Evolutionary conservation across 2,797 vertebrate genomes (phyloP).

Genomic region (Sebastes cheni): DNA sequence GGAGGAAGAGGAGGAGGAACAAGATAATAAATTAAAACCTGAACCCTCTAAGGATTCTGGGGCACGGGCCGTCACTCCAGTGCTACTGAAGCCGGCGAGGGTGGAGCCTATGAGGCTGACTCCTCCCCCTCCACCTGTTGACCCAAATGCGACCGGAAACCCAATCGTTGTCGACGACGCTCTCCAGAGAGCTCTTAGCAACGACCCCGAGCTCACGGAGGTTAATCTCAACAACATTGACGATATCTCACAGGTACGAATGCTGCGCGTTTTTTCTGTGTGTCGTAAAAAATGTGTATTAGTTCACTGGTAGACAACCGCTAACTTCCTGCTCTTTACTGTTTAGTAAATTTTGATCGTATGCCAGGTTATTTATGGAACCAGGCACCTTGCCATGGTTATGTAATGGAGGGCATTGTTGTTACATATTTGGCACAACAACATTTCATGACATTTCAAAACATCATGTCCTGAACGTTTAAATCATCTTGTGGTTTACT

Average conservation of each 20-base stretch:
- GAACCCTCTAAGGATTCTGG: conserved; percentile 32
- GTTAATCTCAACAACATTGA: conserved; percentile 98
- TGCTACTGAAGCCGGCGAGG: conserved; percentile 61
- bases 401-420: neutral
- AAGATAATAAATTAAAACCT: conserved; percentile 45
- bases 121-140: conserved; percentile 67
- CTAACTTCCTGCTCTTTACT: neutral
- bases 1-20: conserved; percentile 41
- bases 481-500: neutral
- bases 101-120: conserved; percentile 72
- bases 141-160: conserved; percentile 82
- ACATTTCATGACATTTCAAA: neutral
- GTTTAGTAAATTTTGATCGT: neutral
- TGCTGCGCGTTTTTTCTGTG: neutral
- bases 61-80: neutral
- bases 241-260: conserved; percentile 78
- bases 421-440: neutral
- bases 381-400: neutral
- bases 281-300: neutral
- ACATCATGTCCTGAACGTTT: neutral
- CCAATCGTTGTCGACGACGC: conserved; percentile 93
- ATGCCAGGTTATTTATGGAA: conserved; percentile 18
- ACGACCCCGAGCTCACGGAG: conserved; percentile 89
- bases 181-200: conserved; percentile 85
- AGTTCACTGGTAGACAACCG: neutral